Evolutionary conservation across 2,797 vertebrate species (phyloP), one percentile per base, ranked within the genome.

Genomic region (Hoplostethus atlanticus): DNA sequence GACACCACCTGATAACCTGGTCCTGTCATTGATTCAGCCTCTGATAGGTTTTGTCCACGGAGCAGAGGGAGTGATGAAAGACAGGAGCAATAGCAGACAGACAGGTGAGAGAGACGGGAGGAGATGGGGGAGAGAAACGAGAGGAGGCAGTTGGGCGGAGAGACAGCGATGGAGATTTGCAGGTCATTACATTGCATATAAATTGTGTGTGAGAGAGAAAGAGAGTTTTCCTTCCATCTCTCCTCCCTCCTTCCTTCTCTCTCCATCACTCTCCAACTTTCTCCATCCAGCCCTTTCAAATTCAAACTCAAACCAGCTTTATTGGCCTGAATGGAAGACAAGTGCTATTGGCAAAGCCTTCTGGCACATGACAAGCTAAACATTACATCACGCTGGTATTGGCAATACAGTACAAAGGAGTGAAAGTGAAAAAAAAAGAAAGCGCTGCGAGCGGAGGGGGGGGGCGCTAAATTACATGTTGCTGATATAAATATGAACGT

Each of bases 51-150:
- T 88, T 1, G 83, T 83, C 75, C 83, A 81, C 55, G 40, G 84
- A 67, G 79, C 8, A 2, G 57, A 77, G 74, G 73, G 86, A 81
- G 87, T 91, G 90, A 92, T 92, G 89, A 91, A 92, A 92, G 91
- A 87, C 80, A 73, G 80, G 28, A 46, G 89, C 86, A 92, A 92
- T 75, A 84, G 71, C 76, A 91, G 77, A 82, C 51, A 84, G 88
- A 83, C 89, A 89, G 89, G 81, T 86, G 79, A 77, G 73, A 78
- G 77, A 77, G 51, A 74, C 50, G 9, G 51, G 73, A 59, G 51
- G 84, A 51, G 65, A 77, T 0, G 60, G 71, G n/a, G 74, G 72
- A 68, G 83, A 51, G 68, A 69, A 79, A 79, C 38, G 15, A 57
- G 80, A 74, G 7, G 5, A 79, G 76, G 72, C 84, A 82, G 81